These are phyloP conservation scores for Apogon talboti DNA, from an alignment of 2,797 vertebrate genomes.

Conservation along the genomic window DNA sequence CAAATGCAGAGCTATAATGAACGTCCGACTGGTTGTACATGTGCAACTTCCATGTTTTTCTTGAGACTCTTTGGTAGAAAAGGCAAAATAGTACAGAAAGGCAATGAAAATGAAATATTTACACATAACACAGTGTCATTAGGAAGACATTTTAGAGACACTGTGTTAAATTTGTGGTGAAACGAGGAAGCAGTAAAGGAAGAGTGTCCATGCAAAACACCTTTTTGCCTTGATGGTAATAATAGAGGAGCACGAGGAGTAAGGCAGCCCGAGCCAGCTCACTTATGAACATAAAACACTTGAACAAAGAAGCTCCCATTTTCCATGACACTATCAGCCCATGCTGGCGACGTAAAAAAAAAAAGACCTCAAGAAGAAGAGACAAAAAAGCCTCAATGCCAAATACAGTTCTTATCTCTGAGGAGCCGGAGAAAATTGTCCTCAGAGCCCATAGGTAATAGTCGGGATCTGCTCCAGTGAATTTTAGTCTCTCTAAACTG, in stretches of 20 bases:
- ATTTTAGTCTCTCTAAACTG: conserved; percentile 57
- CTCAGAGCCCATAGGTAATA: conserved; percentile 52
- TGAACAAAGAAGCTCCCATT: conserved; percentile 65
- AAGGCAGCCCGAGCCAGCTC: conserved; percentile 56
- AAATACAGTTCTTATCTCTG: conserved; percentile 45
- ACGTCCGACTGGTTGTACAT: conserved; percentile 31
- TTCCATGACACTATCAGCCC: conserved; percentile 66
- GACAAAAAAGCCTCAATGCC: conserved; percentile 26
- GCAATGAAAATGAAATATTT: conserved; percentile 63
- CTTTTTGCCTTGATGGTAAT: conserved; percentile 55
- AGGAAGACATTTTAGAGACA: conserved; percentile 23
- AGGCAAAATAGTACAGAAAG: conserved; percentile 39
- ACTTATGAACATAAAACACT: conserved; percentile 53
- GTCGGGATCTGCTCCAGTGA: conserved; percentile 68
- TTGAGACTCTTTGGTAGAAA: conserved; percentile 70
- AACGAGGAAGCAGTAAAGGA: conserved; percentile 18
- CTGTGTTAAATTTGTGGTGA: conserved; percentile 33
- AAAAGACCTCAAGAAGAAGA: conserved; percentile 40
- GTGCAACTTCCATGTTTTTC: conserved; percentile 47
- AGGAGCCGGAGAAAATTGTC: conserved; percentile 51
- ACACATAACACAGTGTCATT: conserved; percentile 60
- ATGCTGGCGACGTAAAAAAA: conserved; percentile 56
- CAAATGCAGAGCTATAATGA: conserved; percentile 21
- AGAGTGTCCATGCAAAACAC: conserved; percentile 37
- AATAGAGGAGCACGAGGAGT: conserved; percentile 50